These are phyloP conservation scores for Karalla daura DNA, from an alignment of 2,797 vertebrate species.

Conservation along the genomic window DNA sequence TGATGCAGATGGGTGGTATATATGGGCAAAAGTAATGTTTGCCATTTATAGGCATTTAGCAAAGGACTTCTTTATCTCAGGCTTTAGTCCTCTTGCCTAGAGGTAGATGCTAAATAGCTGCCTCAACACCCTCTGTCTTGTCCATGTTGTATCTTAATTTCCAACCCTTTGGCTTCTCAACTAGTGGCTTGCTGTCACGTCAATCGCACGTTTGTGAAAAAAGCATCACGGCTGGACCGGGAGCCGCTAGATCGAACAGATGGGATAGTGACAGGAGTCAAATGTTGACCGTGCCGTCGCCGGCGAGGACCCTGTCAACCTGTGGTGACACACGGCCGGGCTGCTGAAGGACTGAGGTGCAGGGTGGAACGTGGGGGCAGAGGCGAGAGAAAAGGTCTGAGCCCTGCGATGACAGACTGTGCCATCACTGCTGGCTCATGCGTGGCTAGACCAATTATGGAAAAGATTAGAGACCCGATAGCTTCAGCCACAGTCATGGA, in stretches of 20 bases:
- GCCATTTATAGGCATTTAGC: slow-evolving; percentile 12
- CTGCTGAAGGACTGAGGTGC: slow-evolving; percentile 5
- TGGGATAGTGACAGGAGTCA: slow-evolving; percentile 59
- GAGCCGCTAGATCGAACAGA: slow-evolving; percentile 51
- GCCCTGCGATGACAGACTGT: slow-evolving; percentile 26
- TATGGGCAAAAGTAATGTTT: slow-evolving; percentile 10
- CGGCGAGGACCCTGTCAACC: slow-evolving; percentile 53
- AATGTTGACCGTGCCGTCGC: slow-evolving; percentile 26
- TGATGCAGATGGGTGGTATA: slow-evolving; percentile 27
- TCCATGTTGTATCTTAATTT: slow-evolving; percentile 8
- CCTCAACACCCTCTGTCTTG: background rate
- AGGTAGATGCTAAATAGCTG: background rate
- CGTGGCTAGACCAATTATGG: slow-evolving; percentile 16
- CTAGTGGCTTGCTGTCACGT: slow-evolving; percentile 10
- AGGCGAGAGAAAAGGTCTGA: slow-evolving; percentile 22
- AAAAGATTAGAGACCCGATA: slow-evolving; percentile 34
- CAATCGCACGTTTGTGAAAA: slow-evolving; percentile 17
- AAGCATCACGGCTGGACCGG: slow-evolving; percentile 34
- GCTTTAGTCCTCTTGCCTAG: background rate
- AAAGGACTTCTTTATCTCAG: background rate
- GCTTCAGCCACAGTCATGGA: background rate
- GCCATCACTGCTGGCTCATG: slow-evolving; percentile 25
- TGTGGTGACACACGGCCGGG: slow-evolving; percentile 21
- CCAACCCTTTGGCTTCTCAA: slow-evolving; percentile 16
- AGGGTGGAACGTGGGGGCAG: background rate